Base-by-base conservation (phyloP, 2,888 invertebrate species). In the Pyralis farinalis region DNA sequence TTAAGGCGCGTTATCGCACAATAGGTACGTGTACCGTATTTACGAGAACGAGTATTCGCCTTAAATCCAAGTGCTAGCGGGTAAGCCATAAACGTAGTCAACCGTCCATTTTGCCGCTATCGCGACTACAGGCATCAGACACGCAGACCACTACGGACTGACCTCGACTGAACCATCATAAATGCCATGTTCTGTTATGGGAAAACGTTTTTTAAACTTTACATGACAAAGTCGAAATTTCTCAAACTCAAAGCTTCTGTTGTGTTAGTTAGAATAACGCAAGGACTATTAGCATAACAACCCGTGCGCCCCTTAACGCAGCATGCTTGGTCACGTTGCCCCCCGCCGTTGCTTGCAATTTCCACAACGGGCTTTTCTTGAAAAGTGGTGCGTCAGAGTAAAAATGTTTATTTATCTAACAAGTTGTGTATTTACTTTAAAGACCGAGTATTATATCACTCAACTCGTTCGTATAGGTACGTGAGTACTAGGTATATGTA, bases 261-360 rank as follows among this genome's bases (percentile, higher is more conserved):
- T 47, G 47, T 47, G 40, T 43, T 42, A 43, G 43, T 52, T 60
- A 55, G 47, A 42, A 34, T 49, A 47, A 42, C 49, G 51, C 44
- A 49, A 53, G 25, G 60, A 66, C 53, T 78, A 85, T 87, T 87
- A 86, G 80, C 86, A 87, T 87, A 88, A 87, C 83, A 75, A 85
- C 71, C 72, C 77, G 76, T 64, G 74, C 76, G 75, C 88, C 81
- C 83, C 86, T 87, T 86, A 87, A 87, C 81, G 87, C 84, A 80
- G 78, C 78, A 88, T 82, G 88, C 88, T 81, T 86, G 87, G 86
- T 83, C 86, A 86, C 78, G 86, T 79, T 84, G 87, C 79, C 77
- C 86, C 68, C 78, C 65, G 72, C 80, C 71, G 80, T 64, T 78
- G 71, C 75, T 79, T 71, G 76, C 87, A 83, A 87, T 87, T 88